These are phyloP conservation scores for Himalopsyche anomala DNA, from an alignment of 2,888 invertebrate genomes.

Conservation along the genomic window DNA sequence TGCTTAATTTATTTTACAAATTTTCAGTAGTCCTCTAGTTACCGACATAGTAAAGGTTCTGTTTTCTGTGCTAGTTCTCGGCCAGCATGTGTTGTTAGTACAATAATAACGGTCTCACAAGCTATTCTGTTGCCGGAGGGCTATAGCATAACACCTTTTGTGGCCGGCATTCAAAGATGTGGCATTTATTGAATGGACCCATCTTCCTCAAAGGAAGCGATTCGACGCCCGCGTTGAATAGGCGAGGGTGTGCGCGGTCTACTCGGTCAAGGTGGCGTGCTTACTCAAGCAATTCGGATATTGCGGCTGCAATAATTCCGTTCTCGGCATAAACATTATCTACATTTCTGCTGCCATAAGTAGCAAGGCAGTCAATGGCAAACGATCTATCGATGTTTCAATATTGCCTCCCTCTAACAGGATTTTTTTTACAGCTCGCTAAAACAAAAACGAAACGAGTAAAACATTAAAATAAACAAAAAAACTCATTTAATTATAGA, in stretches of 20 bases:
- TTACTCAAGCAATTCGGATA: slow-evolving; percentile 10
- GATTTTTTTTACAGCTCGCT: too few relatives aligned
- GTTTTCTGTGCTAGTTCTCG: not conserved
- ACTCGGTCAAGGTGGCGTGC: slow-evolving; percentile 16
- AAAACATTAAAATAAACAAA: too few relatives aligned
- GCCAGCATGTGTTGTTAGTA: not conserved
- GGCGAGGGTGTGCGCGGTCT: not conserved
- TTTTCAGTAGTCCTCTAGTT: too few relatives aligned
- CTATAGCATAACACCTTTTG: slow-evolving; percentile 1
- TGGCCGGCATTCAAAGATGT: not conserved
- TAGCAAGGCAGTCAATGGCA: too few relatives aligned
- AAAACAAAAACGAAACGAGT: too few relatives aligned
- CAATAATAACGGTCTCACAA: not conserved
- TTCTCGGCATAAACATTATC: not conserved
- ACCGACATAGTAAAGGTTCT: too few relatives aligned
- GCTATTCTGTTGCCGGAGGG: slow-evolving; percentile 8
- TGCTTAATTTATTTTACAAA: too few relatives aligned
- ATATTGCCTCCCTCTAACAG: too few relatives aligned
- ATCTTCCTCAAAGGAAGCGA: slow-evolving; percentile 16
- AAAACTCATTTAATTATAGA: too few relatives aligned
- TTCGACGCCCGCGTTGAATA: not conserved
- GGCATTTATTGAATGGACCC: slow-evolving; percentile 12
- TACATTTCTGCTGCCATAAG: not conserved
- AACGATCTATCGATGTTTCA: too few relatives aligned
- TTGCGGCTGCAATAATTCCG: not conserved